Base-by-base conservation (phyloP, 2,888 invertebrate genomes). In the Ormyrus pomaceus region DNA sequence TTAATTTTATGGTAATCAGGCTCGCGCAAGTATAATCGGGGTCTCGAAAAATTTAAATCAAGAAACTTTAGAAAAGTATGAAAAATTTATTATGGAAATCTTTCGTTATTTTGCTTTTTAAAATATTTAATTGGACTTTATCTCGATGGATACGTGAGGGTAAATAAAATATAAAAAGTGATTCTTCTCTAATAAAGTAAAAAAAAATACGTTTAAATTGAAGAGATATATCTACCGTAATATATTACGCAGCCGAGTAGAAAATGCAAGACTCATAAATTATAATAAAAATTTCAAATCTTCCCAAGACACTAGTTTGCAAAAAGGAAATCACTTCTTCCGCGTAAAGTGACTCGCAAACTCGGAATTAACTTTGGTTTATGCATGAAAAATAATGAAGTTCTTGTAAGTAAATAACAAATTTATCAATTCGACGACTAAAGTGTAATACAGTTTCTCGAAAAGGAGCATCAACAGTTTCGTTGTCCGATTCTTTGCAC, bases 401-500 rank as follows among this genome's bases (percentile, higher is more conserved):
- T 51, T 7, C 46, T 34, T 72, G 11, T 6, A 0, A 9, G 10
- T 55, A 53, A 19, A 72, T 55, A 53, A 34, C 8, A 62, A 68
- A 69, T 69, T 64, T 70, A 62, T 53, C 69, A 34, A 34, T 62
- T 34, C 13, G 34, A 10, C 13, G 55, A 19, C n/a, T 19, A 53
- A 61, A 3, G 70, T 56, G 74, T 75, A 75, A 71, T 58, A 79
- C 75, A 58, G 75, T 76, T 80, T 65, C 66, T 70, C 56, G 19
- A 9, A 70, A 59, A 69, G 64, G 64, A 59, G 19, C 34, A 34
- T n/a, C 34, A 62, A 10, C 8, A 55, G 13, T 51, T 55, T 64
- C 55, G 65, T 71, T 69, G 74, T 53, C n/a, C 11, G 61, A 50
- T 76, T 77, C 76, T 64, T 80, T 77, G 68, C 64, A 61, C 61